phyloP scores from a whole-genome alignment of 2,797 vertebrate genomes.

The Yasuhikotakia modesta region DNA sequence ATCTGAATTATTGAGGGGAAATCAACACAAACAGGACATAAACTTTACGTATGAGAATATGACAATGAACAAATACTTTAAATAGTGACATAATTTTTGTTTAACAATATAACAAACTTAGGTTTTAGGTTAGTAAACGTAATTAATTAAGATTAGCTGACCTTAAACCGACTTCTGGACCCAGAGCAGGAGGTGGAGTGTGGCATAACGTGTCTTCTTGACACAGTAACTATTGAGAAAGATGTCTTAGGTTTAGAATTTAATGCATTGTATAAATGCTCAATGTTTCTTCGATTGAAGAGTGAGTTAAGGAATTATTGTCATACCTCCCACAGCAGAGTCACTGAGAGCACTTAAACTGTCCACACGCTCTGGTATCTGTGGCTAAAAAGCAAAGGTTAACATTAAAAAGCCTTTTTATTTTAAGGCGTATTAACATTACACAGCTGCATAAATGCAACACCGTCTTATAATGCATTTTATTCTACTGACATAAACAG shows the following conservation, averaged over 20 bases:
- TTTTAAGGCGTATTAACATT: background rate
- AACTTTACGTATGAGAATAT: background rate
- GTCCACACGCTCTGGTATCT: conserved; percentile 80
- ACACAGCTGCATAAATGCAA: background rate
- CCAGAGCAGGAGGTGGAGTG: conserved; percentile 76
- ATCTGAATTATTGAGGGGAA: conserved; percentile 63
- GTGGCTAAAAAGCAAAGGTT: conserved; percentile 68
- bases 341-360: conserved; percentile 72
- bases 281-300: background rate
- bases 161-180: conserved; percentile 76
- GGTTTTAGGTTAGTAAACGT: too few species aligned
- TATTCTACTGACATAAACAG: too few species aligned
- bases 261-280: background rate
- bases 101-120: background rate
- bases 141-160: background rate
- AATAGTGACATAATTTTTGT: background rate
- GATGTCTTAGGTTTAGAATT: background rate
- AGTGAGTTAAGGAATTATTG: conserved; percentile 25
- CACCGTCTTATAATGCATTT: too few species aligned
- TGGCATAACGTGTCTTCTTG: conserved; percentile 72
- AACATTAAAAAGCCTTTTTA: background rate
- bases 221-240: conserved; percentile 67
- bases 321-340: conserved; percentile 73
- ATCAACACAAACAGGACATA: background rate
- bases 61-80: background rate